Percentiles rank a stretch among this genome's conserved stretches.
These are phyloP conservation scores for Hormaphis cornu DNA, from an alignment of 1,140 invertebrate species.

Conservation along the genomic window DNA sequence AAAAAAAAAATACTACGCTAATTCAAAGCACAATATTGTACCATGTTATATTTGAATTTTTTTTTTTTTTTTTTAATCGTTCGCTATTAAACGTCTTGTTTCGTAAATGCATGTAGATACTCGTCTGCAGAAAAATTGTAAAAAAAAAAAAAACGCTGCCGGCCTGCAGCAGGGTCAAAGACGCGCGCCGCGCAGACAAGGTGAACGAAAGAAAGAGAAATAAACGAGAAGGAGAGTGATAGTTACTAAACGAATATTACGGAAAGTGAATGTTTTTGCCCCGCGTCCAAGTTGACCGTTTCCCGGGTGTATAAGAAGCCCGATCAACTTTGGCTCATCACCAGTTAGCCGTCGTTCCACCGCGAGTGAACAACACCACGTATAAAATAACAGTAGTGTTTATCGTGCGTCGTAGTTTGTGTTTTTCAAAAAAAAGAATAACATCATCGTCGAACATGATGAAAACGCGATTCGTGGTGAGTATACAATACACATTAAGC, in stretches of 20 bases:
- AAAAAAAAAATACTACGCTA: too few relatives aligned
- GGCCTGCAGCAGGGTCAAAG: slow-evolving; percentile 22
- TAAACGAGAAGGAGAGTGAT: slow-evolving; percentile 19
- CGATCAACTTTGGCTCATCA: slow-evolving; percentile 17
- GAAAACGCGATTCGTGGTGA: not conserved
- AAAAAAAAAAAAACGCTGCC: too few relatives aligned
- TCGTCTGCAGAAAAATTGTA: too few relatives aligned
- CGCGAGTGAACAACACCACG: slow-evolving; percentile 7
- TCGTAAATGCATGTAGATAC: too few relatives aligned
- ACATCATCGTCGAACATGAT: slow-evolving; percentile 18
- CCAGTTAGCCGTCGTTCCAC: slow-evolving; percentile 14
- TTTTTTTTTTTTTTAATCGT: too few relatives aligned
- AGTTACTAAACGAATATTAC: slow-evolving; percentile 18
- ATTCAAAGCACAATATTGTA: too few relatives aligned
- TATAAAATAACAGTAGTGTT: not conserved
- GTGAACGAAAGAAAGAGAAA: slow-evolving; percentile 18
- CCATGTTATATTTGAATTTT: too few relatives aligned
- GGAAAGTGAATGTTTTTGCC: slow-evolving; percentile 29
- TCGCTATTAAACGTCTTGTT: too few relatives aligned
- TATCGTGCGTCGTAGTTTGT: slow-evolving; percentile 9
- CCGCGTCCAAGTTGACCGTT: slow-evolving; percentile 6
- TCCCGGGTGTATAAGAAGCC: slow-evolving; percentile 20
- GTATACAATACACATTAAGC: not conserved
- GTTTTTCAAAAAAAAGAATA: not conserved
- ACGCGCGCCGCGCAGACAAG: not conserved